These are phyloP conservation scores for Myathropa florea DNA, from an alignment of 2,888 invertebrate genomes.

Conservation along the genomic window DNA sequence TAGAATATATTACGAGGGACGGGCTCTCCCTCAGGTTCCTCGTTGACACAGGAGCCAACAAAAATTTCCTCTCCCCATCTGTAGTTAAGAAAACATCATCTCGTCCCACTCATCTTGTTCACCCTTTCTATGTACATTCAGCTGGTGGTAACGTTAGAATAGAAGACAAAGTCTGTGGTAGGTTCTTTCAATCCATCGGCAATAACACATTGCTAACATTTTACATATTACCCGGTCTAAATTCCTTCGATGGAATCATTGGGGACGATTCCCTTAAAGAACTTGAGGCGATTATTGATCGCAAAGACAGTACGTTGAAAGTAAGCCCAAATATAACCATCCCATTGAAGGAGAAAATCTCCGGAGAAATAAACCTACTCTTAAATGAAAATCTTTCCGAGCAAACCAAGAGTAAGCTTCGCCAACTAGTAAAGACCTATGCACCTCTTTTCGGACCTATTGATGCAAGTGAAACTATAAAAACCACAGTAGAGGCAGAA, in stretches of 20 bases:
- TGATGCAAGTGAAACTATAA: too few relatives aligned
- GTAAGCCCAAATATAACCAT: not conserved
- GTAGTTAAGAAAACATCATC: too few relatives aligned
- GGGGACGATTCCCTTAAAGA: slow-evolving; percentile 12
- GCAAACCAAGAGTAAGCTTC: not conserved
- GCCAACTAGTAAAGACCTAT: not conserved
- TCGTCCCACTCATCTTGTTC: not conserved
- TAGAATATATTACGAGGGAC: not conserved
- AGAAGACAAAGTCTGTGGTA: not conserved
- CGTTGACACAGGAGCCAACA: too few relatives aligned
- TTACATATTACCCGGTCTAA: not conserved
- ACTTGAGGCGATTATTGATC: not conserved
- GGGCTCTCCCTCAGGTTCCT: too few relatives aligned
- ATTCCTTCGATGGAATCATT: slow-evolving; percentile 19
- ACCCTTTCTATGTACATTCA: not conserved
- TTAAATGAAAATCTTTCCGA: too few relatives aligned
- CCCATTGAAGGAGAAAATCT: not conserved
- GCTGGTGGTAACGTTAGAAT: too few relatives aligned
- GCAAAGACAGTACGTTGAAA: not conserved
- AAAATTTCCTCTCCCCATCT: too few relatives aligned
- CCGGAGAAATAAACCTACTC: too few relatives aligned
- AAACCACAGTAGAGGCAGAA: too few relatives aligned
- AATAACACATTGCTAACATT: not conserved
- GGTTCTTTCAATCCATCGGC: not conserved
- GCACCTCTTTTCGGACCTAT: too few relatives aligned